Evolutionary conservation across 2,113 vertebrate species (phyloP), one percentile per base, ranked within the genome.

Genomic region (Vulpes lagopus): DNA sequence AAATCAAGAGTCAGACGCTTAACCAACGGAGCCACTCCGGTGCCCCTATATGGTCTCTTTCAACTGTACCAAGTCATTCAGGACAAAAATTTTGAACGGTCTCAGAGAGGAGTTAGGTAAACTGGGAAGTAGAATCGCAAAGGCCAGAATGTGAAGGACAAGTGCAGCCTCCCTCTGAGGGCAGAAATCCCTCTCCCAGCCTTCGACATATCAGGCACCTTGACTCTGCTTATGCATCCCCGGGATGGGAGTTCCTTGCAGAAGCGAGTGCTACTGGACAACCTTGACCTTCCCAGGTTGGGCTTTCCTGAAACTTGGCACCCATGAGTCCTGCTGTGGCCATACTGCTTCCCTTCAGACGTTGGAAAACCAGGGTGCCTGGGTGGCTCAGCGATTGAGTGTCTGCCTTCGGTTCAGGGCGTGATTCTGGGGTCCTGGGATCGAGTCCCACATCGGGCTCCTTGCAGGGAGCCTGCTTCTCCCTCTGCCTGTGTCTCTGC

Each of bases 81-180:
- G 92, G 81, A 60, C 59, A 89, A 43, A 83, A 59, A 64, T 67
- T 62, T n/a, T 22, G 8, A 23, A 32, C 55, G 32, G 12, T 30
- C 27, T 65, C 85, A 65, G 60, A 62, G n/a, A 88, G 15, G 23
- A 57, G 35, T 83, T 49, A 57, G 57, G 35, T 38, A 82, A 97
- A 87, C 17, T 30, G 16, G 82, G 90, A 96, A 95, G 88, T 32
- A 69, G 53, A 96, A 79, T 85, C 78, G 64, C 16, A 30, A 69
- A 38, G 55, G 78, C 38, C 89, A 16, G 55, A 62, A 30, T 55
- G 9, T 9, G 49, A 80, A 71, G 43, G 62, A 67, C 15, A 2
- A 19, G 3, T 2, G 22, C 19, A 11, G 69, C 59, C 88, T 38
- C 67, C 62, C 35, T 73, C n/a, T 2, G 59, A 57, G 49, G 23